phyloP scores from a whole-genome alignment of 2,888 invertebrate species.

The Lithophane leautieri region DNA sequence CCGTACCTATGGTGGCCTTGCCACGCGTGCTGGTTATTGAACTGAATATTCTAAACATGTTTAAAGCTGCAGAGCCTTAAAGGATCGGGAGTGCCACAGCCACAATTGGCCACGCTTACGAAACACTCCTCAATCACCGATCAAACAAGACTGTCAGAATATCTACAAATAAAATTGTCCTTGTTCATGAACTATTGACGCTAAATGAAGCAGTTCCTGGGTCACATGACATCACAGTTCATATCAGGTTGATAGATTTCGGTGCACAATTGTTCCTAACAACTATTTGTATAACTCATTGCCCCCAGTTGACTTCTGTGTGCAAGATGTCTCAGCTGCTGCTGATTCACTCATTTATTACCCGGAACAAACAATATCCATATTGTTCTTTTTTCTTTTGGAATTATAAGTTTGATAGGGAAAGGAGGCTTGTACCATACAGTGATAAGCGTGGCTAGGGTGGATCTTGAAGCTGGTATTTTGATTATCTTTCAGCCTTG shows the following conservation, averaged over 20 bases:
- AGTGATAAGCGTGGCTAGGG: too few relatives aligned
- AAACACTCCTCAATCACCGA: slow-evolving; percentile 10
- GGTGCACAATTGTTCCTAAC: slow-evolving; percentile 42
- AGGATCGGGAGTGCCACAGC: background rate
- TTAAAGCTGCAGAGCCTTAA: background rate
- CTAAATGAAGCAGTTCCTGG: slow-evolving; percentile 42
- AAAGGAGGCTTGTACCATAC: background rate
- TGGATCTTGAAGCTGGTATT: too few relatives aligned
- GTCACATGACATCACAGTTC: slow-evolving; percentile 27
- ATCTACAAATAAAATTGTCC: slow-evolving; percentile 24
- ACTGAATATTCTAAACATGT: background rate
- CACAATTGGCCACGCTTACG: background rate
- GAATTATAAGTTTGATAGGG: background rate
- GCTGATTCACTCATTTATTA: slow-evolving; percentile 30
- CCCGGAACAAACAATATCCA: slow-evolving; percentile 14
- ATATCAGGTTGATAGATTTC: slow-evolving; percentile 31
- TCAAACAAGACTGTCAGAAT: background rate
- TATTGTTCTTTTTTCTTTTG: background rate
- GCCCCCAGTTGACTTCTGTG: slow-evolving; percentile 50
- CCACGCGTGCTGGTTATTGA: background rate
- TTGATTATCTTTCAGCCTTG: too few relatives aligned
- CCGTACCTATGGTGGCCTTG: too few relatives aligned
- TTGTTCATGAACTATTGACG: slow-evolving; percentile 45
- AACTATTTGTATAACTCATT: slow-evolving; percentile 38
- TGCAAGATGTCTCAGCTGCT: slow-evolving; percentile 21